phyloP scores from a whole-genome alignment of 2,888 invertebrate species.

The Pyralis farinalis region DNA sequence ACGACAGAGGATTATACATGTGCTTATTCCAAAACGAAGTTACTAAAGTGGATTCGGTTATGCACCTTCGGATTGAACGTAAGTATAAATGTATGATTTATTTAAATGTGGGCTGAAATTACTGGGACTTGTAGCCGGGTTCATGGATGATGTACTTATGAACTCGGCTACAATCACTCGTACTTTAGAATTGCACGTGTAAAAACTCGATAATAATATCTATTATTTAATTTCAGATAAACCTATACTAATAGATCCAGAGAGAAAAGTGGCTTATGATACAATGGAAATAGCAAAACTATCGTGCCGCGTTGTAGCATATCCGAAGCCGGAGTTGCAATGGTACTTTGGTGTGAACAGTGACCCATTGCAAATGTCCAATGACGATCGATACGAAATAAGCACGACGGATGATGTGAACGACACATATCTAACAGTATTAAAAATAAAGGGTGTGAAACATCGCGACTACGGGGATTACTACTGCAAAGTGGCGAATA shows the following conservation, averaged over 20 bases:
- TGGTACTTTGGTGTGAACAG: constrained; percentile 92
- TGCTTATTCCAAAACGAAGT: constrained; percentile 95
- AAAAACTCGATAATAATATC: no score
- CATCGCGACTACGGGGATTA: constrained; percentile 96
- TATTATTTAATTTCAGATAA: constrained; percentile 80
- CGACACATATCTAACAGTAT: constrained; percentile 91
- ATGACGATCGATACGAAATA: constrained; percentile 93
- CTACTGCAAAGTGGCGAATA: constrained; percentile 92
- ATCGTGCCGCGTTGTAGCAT: constrained; percentile 93
- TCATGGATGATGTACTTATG: no score
- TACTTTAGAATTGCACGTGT: no score
- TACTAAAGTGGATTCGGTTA: constrained; percentile 91
- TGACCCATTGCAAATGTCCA: constrained; percentile 87
- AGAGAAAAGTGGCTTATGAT: constrained; percentile 94
- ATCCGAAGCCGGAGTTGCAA: constrained; percentile 95
- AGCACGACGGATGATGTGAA: constrained; percentile 90
- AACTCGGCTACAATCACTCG: no score
- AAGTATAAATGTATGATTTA: constrained; percentile 62
- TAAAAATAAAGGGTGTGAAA: constrained; percentile 87
- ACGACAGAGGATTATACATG: constrained; percentile 92
- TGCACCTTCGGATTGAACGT: constrained; percentile 95
- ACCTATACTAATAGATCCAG: constrained; percentile 92
- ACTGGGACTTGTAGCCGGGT: no score
- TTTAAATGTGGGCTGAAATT: no score
- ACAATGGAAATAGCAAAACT: constrained; percentile 92